Conservation (phyloP, 2,113 vertebrate genomes). For the Jacana jacana region DNA sequence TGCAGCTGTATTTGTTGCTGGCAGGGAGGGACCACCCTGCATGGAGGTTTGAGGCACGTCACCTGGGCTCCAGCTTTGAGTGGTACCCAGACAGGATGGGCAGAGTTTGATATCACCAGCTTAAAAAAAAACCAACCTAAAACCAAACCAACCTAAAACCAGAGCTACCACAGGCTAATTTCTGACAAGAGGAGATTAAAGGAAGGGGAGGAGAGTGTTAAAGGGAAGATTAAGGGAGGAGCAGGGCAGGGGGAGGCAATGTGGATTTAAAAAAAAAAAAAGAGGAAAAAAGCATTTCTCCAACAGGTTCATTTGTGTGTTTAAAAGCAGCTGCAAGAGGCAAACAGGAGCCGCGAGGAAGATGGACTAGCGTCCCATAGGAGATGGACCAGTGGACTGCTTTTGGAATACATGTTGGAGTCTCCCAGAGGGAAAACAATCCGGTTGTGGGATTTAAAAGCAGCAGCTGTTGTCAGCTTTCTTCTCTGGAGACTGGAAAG, state of each 20-base stretch:
- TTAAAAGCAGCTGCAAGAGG: not conserved
- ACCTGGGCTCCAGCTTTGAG: fast-evolving
- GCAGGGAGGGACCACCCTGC: not conserved
- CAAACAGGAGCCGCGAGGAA: not conserved
- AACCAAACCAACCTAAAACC: too few species aligned
- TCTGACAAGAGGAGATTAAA: not conserved
- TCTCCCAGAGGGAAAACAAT: not conserved
- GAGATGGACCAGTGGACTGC: too few species aligned
- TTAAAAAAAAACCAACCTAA: not conserved
- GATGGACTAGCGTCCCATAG: not conserved
- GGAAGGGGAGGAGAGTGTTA: too few species aligned
- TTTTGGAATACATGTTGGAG: not conserved
- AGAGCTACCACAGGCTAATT: fast-evolving
- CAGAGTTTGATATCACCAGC: not conserved
- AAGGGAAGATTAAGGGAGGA: too few species aligned
- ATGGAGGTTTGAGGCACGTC: fast-evolving
- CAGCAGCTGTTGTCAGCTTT: not conserved
- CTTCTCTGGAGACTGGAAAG: not conserved
- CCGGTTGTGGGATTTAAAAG: not conserved
- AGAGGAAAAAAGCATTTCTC: not conserved
- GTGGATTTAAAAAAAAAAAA: not conserved
- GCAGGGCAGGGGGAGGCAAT: fast-evolving
- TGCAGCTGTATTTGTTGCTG: not conserved
- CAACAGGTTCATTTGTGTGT: not conserved
- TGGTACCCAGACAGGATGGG: fast-evolving